A percentile compares a stretch with the other conserved stretches of the same genome.
Evolutionary conservation across 2,113 vertebrate species (phyloP).

Genomic region (Herpetotheres cachinnans): DNA sequence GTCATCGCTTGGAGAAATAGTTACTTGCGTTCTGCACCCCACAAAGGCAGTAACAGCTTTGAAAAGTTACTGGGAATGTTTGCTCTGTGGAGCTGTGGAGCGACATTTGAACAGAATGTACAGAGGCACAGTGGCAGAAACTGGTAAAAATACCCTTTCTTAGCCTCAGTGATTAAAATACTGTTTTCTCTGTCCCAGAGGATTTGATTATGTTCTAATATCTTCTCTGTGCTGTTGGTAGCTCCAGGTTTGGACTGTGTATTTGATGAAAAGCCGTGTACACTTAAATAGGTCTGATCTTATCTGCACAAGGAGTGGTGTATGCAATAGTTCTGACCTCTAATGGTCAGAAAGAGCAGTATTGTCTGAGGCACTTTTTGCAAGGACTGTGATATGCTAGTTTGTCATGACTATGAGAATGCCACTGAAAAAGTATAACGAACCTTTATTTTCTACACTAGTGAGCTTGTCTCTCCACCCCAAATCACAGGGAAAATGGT

Average conservation of each 20-base stretch:
- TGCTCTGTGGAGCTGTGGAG: neutral
- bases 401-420: neutral
- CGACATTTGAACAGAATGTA: neutral
- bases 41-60: neutral
- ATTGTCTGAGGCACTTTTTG: neutral
- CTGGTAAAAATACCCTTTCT: neutral
- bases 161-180: neutral
- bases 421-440: neutral
- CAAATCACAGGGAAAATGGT: neutral
- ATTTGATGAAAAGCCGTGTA: neutral
- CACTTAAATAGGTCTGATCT: neutral
- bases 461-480: neutral
- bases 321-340: conserved; percentile 32
- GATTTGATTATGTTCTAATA: neutral
- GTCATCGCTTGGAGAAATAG: neutral
- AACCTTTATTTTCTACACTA: neutral
- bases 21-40: neutral
- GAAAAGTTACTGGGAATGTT: neutral
- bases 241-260: neutral
- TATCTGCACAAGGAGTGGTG: fast-evolving
- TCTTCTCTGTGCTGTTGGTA: neutral
- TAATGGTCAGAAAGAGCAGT: neutral
- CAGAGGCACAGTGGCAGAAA: neutral
- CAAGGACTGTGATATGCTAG: neutral
- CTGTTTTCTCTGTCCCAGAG: neutral